A percentile compares a stretch with the other conserved stretches of the same genome.
Evolutionary conservation across 2,888 invertebrate species (phyloP).

Genomic region (Phytoseiulus persimilis): DNA sequence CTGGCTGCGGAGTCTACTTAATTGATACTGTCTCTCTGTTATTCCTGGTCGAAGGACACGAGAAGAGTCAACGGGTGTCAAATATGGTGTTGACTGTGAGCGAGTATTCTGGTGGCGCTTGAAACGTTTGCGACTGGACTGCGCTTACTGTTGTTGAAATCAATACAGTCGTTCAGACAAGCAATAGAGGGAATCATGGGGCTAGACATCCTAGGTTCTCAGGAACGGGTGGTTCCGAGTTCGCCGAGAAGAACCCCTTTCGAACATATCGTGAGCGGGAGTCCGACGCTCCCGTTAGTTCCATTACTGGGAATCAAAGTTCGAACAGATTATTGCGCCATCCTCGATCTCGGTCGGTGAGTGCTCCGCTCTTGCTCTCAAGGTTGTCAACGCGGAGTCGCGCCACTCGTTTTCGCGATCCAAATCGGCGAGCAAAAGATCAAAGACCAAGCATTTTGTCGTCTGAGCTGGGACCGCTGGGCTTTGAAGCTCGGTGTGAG

Average conservation of each 20-base stretch:
- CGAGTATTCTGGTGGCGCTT: too few relatives aligned
- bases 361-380: background rate
- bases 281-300: background rate
- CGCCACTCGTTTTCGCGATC: background rate
- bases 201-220: background rate
- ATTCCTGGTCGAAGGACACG: too few relatives aligned
- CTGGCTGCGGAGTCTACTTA: too few relatives aligned
- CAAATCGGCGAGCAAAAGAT: background rate
- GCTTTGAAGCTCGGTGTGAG: background rate
- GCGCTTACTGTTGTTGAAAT: background rate
- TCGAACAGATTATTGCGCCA: background rate
- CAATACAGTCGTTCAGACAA: background rate
- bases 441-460: background rate
- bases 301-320: background rate
- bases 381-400: background rate
- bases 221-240: background rate
- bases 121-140: background rate
- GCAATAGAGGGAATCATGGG: background rate
- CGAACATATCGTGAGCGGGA: too few relatives aligned
- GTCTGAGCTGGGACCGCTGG: background rate
- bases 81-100: too few relatives aligned
- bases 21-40: too few relatives aligned
- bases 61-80: too few relatives aligned
- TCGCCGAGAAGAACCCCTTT: too few relatives aligned
- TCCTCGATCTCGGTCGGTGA: background rate